These are phyloP conservation scores for Drosophila antonietae DNA, from an alignment of 2,888 invertebrate genomes.

Conservation along the genomic window DNA sequence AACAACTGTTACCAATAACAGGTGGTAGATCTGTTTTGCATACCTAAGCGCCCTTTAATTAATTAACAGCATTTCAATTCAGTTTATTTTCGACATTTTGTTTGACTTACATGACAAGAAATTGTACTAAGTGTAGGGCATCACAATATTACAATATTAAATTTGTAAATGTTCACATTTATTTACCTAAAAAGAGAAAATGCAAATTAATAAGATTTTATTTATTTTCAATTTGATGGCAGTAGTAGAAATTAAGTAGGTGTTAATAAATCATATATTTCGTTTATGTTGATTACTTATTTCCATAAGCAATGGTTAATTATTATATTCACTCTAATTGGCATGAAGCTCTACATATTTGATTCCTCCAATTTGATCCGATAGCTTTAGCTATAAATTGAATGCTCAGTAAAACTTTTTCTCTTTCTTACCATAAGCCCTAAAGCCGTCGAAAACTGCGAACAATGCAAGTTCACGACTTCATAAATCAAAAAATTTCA, in stretches of 20 bases:
- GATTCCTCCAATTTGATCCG: slow-evolving; percentile 25
- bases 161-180: slow-evolving; percentile 22
- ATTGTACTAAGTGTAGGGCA: slow-evolving; percentile 16
- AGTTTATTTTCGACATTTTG: slow-evolving; percentile 9
- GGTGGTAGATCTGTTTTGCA: slow-evolving; percentile 67
- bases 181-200: slow-evolving; percentile 46
- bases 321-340: slow-evolving; percentile 31
- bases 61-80: slow-evolving; percentile 10
- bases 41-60: slow-evolving; percentile 11
- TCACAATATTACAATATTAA: slow-evolving; percentile 13
- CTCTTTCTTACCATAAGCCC: slow-evolving; percentile 17
- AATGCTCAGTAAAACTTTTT: slow-evolving; percentile 26
- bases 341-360: slow-evolving; percentile 1
- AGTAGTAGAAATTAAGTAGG: slow-evolving; percentile 4
- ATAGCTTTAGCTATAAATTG: slow-evolving; percentile 20
- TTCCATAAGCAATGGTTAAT: slow-evolving; percentile 15
- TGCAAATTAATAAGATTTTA: slow-evolving; percentile 19
- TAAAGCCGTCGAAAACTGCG: slow-evolving; percentile 20
- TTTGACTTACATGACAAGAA: slow-evolving; percentile 47
- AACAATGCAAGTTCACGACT: slow-evolving; percentile 40
- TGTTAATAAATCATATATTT: slow-evolving; percentile 24
- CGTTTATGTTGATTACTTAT: slow-evolving; percentile 4
- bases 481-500: slow-evolving; percentile 60
- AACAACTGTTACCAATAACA: slow-evolving; percentile 56
- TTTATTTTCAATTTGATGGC: slow-evolving; percentile 2